phyloP scores from a whole-genome alignment of 2,113 vertebrate genomes.

The Hymenochirus boettgeri region DNA sequence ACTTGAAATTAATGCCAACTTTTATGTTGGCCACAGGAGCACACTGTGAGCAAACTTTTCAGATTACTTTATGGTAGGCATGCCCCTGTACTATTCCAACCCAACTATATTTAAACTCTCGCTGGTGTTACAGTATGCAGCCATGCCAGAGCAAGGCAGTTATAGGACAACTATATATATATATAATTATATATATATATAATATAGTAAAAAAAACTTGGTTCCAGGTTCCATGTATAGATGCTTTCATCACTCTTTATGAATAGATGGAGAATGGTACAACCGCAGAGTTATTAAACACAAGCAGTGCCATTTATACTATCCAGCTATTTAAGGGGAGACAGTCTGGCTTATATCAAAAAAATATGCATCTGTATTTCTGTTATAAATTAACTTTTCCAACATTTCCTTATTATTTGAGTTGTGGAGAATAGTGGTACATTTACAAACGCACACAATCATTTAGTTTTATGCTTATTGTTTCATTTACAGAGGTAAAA shows the following conservation, averaged over 20 bases:
- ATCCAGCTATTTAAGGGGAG: constrained; percentile 1
- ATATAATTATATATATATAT: too few species aligned
- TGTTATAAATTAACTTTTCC: constrained; percentile 1
- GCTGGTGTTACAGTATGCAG: too few species aligned
- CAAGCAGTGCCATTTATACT: constrained; percentile 1
- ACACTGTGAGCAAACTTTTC: too few species aligned
- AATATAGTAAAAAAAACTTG: too few species aligned
- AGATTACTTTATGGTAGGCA: too few species aligned
- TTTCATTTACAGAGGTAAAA: constrained; percentile 1
- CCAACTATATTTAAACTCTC: too few species aligned
- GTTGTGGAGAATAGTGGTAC: background rate
- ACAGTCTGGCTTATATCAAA: constrained; percentile 3
- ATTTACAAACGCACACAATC: background rate
- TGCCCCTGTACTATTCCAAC: too few species aligned
- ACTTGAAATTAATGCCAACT: too few species aligned
- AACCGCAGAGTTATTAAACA: background rate
- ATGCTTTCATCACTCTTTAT: background rate
- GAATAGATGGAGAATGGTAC: background rate
- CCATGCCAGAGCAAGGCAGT: background rate
- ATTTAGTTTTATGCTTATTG: background rate
- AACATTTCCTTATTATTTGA: background rate
- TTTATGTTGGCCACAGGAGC: too few species aligned
- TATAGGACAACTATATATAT: background rate
- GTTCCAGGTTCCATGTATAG: background rate
- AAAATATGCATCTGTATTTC: constrained; percentile 1